Base-by-base conservation (phyloP, 2,797 vertebrate genomes). In the Rhabdomys pumilio region DNA sequence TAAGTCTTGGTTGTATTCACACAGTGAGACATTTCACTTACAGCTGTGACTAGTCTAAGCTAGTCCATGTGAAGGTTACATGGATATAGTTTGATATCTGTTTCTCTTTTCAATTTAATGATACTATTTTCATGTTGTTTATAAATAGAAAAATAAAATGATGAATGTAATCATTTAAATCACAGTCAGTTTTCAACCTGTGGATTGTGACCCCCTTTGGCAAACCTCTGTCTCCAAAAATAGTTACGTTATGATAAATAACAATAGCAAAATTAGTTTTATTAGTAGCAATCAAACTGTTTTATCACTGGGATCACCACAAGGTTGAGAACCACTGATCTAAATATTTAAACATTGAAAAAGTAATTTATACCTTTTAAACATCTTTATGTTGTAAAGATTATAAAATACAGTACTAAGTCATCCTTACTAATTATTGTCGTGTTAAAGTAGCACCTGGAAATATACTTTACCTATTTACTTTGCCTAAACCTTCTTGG, bases 21-120 rank as follows among this genome's bases (percentile, higher is more conserved):
- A 80, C 97, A 98, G 97, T 97, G 98, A 98, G 98, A 98, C 97
- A 98, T 98, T 98, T 97, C 98, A 98, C 98, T 99, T 99, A 98
- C 97, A 97, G 96, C 96, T 97, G 96, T 98, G 99, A 97, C 97
- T 98, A 91, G 97, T 97, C 98, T 94, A 97, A 94, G 93, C 44
- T 44, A 44, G 44, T 44, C 44, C 44, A 44, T 44, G 98, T 98
- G 95, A 98, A 97, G 87, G 85, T 84, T 98, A 34, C 73, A 81
- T 97, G 96, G 96, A 98, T 97, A 94, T 97, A 89, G 98, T 93
- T 90, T 98, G 94, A 97, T 97, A 97, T 96, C 96, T 47, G n/a
- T 97, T 98, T 98, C 97, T 34, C 91, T 97, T 95, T 86, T 38
- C 72, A 97, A 95, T 94, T 98, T 97, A 98, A 97, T 98, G 94